Conservation (phyloP, 2,797 vertebrate genomes). For the Pagetopsis macropterus region DNA sequence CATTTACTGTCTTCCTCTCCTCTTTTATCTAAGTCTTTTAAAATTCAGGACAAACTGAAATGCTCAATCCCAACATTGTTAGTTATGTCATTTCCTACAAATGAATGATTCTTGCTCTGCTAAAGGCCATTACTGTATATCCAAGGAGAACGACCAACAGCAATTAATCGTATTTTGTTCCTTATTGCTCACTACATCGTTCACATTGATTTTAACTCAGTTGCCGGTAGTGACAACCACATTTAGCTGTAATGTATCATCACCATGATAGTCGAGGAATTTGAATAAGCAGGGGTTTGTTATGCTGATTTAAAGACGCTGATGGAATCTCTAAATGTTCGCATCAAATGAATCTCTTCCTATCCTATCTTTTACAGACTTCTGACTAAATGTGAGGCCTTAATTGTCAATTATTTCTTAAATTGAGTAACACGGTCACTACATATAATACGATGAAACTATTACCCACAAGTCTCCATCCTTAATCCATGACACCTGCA, state of each 20-base stretch:
- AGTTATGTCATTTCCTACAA: constrained; percentile 40
- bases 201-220: constrained; percentile 49
- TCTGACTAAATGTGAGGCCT: constrained; percentile 22
- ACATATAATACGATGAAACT: constrained; percentile 24
- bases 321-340: constrained; percentile 25
- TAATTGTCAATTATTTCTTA: constrained; percentile 42
- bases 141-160: constrained; percentile 28
- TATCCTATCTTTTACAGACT: constrained; percentile 10
- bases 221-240: constrained; percentile 30
- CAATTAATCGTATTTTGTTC: constrained; percentile 50
- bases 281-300: constrained; percentile 43
- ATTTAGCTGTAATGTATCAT: constrained; percentile 32
- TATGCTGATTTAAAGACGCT: constrained; percentile 50
- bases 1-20: neutral
- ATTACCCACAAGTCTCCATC: neutral
- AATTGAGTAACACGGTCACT: constrained; percentile 42
- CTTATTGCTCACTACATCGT: constrained; percentile 46
- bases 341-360: constrained; percentile 5
- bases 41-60: constrained; percentile 34
- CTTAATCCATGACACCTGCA: constrained; percentile 11
- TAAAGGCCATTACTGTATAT: constrained; percentile 37
- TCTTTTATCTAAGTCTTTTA: constrained; percentile 29
- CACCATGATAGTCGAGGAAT: constrained; percentile 25
- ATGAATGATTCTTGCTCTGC: constrained; percentile 40
- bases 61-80: constrained; percentile 28